Conservation (phyloP, 2,797 vertebrate species). For the Austrolebias charrua region DNA sequence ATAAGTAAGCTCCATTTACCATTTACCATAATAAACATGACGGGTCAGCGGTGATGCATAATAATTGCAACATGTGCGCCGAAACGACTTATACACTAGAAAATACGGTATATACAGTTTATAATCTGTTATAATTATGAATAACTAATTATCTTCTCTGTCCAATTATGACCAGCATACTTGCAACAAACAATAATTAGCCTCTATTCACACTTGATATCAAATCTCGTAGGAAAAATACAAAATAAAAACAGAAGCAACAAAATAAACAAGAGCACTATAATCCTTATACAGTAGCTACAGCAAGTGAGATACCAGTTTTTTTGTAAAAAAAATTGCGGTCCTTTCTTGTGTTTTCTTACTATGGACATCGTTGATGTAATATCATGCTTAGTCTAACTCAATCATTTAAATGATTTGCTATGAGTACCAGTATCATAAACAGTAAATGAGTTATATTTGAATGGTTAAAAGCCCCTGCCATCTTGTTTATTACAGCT, state of each 20-base stretch:
- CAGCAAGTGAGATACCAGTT: no score
- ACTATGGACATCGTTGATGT: neutral
- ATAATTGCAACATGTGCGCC: no score
- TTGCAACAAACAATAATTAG: neutral
- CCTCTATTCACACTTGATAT: neutral
- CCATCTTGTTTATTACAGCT: slow-evolving; percentile 2
- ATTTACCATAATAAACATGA: no score
- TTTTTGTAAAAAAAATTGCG: no score
- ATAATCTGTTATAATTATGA: no score
- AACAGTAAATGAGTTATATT: no score
- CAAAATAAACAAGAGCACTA: neutral
- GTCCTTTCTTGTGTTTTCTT: neutral
- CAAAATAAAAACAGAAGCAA: neutral
- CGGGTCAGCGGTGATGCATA: no score
- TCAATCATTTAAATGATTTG: neutral
- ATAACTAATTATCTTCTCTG: no score
- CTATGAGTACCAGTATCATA: neutral
- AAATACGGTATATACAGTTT: no score
- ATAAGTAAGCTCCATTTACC: no score
- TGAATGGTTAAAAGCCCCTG: slow-evolving; percentile 1
- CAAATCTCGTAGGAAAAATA: neutral
- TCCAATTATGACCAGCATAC: no score
- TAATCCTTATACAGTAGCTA: neutral
- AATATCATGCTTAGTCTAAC: neutral
- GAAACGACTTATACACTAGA: no score